These are phyloP conservation scores for Euzophera pinguis DNA, from an alignment of 2,888 invertebrate genomes.

Conservation along the genomic window DNA sequence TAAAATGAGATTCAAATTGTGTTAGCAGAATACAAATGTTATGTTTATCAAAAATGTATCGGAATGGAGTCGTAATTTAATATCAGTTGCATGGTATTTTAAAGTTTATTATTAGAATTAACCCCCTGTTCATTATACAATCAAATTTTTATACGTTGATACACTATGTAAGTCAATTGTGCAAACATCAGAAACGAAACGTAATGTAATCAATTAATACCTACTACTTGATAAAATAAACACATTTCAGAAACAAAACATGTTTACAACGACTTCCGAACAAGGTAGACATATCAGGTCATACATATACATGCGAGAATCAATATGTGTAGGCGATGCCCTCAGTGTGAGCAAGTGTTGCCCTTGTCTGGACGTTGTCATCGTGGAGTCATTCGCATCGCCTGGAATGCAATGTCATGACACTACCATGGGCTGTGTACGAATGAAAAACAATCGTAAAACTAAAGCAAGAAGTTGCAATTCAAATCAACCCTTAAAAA, in stretches of 20 bases:
- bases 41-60: too few species aligned
- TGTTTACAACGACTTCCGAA: conserved; percentile 9
- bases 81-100: too few species aligned
- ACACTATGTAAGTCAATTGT: too few species aligned
- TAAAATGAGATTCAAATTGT: too few species aligned
- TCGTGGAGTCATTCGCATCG: conserved; percentile 71
- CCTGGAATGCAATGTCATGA: conserved; percentile 74
- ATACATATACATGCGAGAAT: conserved; percentile 14
- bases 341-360: conserved; percentile 56
- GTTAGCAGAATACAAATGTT: too few species aligned
- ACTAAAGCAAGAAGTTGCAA: background rate
- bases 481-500: conserved; percentile 3
- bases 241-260: conserved; percentile 1
- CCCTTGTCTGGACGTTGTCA: conserved; percentile 77
- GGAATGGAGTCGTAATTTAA: too few species aligned
- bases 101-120: too few species aligned
- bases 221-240: background rate
- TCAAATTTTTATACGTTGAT: too few species aligned
- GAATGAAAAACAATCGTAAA: conserved; percentile 26
- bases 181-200: too few species aligned
- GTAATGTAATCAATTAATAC: background rate
- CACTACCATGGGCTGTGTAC: conserved; percentile 42
- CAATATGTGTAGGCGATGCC: conserved; percentile 35
- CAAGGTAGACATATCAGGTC: conserved; percentile 6
- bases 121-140: too few species aligned